Evolutionary conservation across 2,797 vertebrate genomes (phyloP), one percentile per base, ranked within the genome.

Genomic region (Hippocampus kuda): DNA sequence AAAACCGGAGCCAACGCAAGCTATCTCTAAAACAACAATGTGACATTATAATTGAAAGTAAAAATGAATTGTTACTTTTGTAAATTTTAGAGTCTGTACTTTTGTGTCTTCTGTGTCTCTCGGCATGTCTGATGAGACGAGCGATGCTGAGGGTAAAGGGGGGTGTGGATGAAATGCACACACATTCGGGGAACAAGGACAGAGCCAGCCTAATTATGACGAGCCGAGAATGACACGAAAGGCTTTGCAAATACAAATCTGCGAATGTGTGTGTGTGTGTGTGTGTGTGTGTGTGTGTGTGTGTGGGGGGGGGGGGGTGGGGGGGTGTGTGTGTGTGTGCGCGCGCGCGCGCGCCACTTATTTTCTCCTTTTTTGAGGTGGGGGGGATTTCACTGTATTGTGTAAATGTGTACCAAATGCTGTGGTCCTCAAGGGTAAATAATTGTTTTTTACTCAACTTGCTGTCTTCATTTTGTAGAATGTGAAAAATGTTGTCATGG

Each of bases 401-500:
- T 51, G 48, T 51, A 6, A 18, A 51, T 13, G 64, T 68, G 24
- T 51, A 22, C n/a, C 13, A 1, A 3, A 26, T 41, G 10, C 27
- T 56, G 63, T 12, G 6, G 13, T 57, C 15, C 15, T 30, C 27
- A 7, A 30, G 27, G 15, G 13, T 27, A 15, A 26, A 60, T 63
- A 4, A 15, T 27, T 11, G 63, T 67, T 69, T 38, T n/a, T 73
- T 8, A 68, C 4, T 27, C 1, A 66, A 22, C 64, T 16, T 5
- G 71, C 1, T 66, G 51, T 44, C 27, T 1, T 3, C 13, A 0
- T 65, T 8, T 26, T 63, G 46, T 49, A 98, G 91, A 91, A 90
- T 77, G 87, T 88, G 69, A 91, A 92, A 67, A 93, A 94, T 9
- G 94, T 91, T 42, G 90, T 91, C 7, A 89, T 91, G 76, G 85